phyloP scores from a whole-genome alignment of 2,888 invertebrate species.

The Tetheella fluctuosa region DNA sequence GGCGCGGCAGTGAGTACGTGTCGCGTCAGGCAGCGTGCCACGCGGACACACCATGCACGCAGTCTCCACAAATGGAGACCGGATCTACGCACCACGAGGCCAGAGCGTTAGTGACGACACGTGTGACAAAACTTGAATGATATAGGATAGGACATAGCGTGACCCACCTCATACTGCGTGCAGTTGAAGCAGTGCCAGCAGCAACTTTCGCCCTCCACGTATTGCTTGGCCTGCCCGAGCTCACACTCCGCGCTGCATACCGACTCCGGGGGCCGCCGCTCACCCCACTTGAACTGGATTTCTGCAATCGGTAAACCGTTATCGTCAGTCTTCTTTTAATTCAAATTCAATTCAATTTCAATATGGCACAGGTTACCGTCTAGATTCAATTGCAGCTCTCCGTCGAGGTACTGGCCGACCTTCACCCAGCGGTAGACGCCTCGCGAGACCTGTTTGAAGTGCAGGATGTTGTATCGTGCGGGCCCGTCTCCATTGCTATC shows the following conservation, averaged over 20 bases:
- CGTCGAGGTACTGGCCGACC: conserved; percentile 94
- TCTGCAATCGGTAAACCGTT: conserved; percentile 74
- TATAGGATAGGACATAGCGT: neutral
- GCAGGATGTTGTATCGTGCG: conserved; percentile 96
- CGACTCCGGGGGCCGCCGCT: conserved; percentile 92
- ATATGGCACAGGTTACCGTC: conserved; percentile 79
- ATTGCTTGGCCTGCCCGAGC: conserved; percentile 95
- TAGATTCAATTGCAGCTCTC: conserved; percentile 90
- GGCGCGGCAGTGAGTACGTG: conserved; percentile 88
- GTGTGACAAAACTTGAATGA: neutral
- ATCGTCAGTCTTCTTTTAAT: neutral
- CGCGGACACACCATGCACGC: conserved; percentile 92
- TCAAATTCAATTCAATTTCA: neutral
- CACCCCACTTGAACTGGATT: conserved; percentile 91
- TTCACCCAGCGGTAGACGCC: conserved; percentile 92
- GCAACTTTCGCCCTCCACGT: conserved; percentile 96
- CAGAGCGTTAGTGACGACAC: neutral
- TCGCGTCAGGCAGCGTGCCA: conserved; percentile 92
- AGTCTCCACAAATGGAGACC: conserved; percentile 91
- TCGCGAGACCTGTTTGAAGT: conserved; percentile 92
- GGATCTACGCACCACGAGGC: conserved; percentile 83
- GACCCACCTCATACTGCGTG: conserved; percentile 59
- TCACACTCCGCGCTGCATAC: conserved; percentile 96
- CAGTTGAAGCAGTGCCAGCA: conserved; percentile 95
- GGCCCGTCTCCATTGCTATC: conserved; percentile 96